Evolutionary conservation across 2,797 vertebrate genomes (phyloP).

Genomic region (Bovichtus diacanthus): DNA sequence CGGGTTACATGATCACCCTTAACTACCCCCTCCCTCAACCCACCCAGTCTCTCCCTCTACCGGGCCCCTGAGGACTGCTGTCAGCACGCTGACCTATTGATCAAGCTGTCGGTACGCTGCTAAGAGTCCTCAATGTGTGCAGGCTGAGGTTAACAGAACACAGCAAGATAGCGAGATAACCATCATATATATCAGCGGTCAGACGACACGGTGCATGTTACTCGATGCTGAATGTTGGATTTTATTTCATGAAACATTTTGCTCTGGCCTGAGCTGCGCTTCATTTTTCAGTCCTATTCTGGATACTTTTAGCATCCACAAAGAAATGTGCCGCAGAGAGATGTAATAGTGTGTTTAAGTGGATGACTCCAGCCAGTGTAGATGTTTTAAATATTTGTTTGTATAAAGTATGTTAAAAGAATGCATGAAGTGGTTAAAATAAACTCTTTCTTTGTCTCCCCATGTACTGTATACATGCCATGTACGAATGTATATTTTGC

Average conservation of each 20-base stretch:
- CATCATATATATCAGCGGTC: constrained; percentile 69
- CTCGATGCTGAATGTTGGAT: constrained; percentile 66
- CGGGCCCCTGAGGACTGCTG: constrained; percentile 72
- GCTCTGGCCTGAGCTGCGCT: constrained; percentile 4
- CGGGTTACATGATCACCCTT: constrained; percentile 71
- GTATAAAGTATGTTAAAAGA: not conserved
- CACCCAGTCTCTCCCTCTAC: constrained; percentile 53
- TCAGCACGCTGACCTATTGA: constrained; percentile 84
- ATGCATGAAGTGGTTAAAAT: not conserved
- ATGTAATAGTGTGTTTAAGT: constrained; percentile 2
- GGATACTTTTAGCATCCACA: not conserved
- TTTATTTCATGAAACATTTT: constrained; percentile 69
- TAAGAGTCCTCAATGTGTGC: constrained; percentile 74
- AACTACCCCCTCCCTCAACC: constrained; percentile 64
- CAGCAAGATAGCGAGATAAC: constrained; percentile 75
- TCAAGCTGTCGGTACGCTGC: constrained; percentile 77
- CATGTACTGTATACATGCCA: not conserved
- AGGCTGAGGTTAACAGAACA: constrained; percentile 77
- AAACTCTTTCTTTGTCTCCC: not conserved
- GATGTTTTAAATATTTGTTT: not conserved
- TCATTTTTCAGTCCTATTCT: constrained; percentile 14
- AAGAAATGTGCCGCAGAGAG: constrained; percentile 15
- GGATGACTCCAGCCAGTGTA: not conserved
- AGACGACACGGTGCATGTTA: constrained; percentile 68
- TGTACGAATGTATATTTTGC: constrained; percentile 25